phyloP scores from a whole-genome alignment of 2,113 vertebrate species.

The Apteryx owenii region DNA sequence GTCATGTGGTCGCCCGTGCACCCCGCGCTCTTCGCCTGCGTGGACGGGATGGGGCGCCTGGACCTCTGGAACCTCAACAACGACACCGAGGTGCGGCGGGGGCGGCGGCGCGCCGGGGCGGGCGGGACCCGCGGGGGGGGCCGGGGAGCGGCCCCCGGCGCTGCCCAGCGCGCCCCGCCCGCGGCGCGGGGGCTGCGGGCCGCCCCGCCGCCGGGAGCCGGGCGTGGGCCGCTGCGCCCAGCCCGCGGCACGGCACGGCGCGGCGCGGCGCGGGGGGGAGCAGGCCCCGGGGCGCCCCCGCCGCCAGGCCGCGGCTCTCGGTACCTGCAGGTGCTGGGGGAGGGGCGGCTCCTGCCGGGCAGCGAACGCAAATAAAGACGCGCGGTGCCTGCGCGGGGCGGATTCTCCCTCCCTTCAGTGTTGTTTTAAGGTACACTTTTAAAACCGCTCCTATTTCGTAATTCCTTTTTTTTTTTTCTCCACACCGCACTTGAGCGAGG shows the following conservation, averaged over 20 bases:
- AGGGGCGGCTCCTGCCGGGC: not conserved
- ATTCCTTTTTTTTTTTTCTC: not conserved
- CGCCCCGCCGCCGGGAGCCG: not conserved
- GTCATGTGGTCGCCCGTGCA: conserved; percentile 98
- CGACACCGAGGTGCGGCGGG: conserved; percentile 92
- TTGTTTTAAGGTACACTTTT: not conserved
- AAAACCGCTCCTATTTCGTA: not conserved
- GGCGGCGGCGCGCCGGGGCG: not conserved
- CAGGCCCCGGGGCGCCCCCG: not conserved
- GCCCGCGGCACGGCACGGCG: not conserved
- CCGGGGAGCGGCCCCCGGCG: not conserved
- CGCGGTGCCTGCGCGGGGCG: not conserved
- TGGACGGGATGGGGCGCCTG: conserved; percentile 96
- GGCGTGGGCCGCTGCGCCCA: not conserved
- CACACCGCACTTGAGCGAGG: not conserved
- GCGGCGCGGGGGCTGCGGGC: not conserved
- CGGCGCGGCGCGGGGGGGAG: not conserved
- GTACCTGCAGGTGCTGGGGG: not conserved
- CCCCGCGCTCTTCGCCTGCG: conserved; percentile 92
- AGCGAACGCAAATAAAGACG: not conserved
- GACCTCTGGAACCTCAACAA: conserved; percentile 98
- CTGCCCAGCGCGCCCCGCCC: not conserved
- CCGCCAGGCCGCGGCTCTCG: not conserved
- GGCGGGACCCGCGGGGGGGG: not conserved
- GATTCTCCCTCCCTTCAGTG: not conserved